A percentile compares a stretch with the other conserved stretches of the same genome.
phyloP scores from a whole-genome alignment of 2,113 vertebrate species.

The Anseranas semipalmata region DNA sequence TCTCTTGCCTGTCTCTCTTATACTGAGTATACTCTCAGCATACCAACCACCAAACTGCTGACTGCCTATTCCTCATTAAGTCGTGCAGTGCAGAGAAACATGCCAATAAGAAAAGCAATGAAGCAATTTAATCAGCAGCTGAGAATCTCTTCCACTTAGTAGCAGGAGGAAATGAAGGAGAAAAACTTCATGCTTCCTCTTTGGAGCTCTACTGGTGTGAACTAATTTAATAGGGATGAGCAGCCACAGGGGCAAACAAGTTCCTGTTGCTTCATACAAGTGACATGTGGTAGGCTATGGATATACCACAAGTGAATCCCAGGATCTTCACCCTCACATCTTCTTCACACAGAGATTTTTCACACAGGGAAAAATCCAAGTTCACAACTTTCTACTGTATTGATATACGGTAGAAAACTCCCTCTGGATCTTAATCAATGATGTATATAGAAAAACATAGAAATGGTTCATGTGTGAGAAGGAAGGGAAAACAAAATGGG shows the following conservation, averaged over 20 bases:
- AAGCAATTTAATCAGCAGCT: conserved; percentile 15
- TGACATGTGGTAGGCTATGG: conserved; percentile 8
- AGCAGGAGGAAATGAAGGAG: conserved; percentile 27
- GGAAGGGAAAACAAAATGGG: neutral
- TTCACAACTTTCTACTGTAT: neutral
- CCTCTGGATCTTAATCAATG: neutral
- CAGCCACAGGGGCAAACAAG: conserved; percentile 31
- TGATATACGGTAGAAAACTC: neutral
- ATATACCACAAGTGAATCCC: neutral
- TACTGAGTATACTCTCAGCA: neutral
- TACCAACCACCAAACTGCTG: neutral
- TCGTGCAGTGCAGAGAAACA: neutral
- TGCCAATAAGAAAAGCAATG: neutral
- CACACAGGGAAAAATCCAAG: neutral
- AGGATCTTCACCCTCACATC: conserved; percentile 5
- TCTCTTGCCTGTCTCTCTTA: neutral
- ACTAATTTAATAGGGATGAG: conserved; percentile 59
- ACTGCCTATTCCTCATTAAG: neutral
- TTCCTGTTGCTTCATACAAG: neutral
- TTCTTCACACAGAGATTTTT: too few species aligned
- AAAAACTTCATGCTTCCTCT: conserved; percentile 35
- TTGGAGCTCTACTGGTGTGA: conserved; percentile 43
- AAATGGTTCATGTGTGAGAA: neutral
- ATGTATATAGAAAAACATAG: neutral
- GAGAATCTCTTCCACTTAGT: conserved; percentile 11